Base-by-base conservation (phyloP, 2,797 vertebrate species). In the Scyliorhinus canicula region DNA sequence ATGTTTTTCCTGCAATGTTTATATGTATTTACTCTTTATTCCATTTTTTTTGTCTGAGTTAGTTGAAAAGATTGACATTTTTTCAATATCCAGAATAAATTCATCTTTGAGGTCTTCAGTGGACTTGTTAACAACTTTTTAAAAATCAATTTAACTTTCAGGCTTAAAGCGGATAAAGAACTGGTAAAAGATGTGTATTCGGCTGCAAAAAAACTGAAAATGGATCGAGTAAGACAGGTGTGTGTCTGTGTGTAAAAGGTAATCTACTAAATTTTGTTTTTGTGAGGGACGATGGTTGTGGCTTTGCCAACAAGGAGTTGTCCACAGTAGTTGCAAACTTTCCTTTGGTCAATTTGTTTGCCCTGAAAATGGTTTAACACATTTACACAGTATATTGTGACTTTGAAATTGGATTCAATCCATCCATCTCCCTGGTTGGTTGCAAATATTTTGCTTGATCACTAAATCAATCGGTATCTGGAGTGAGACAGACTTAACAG, bases 141-240 rank as follows among this genome's bases (percentile, higher is more conserved):
- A 44, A 44, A 79, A 40, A 9, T 95, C 95, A 95, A 95, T 95
- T 63, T 95, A 16, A 82, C 44, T 96, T 94, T 88, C 94, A 99
- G 99, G 95, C 97, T 99, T 95, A 99, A 99, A 97, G 99, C 99
- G 95, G 99, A 99, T 97, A 99, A 98, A 95, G 99, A 99, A 90
- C 96, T 99, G 96, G 99, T 99, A 95, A 99, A 99, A 97, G 99
- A 99, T 96, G 99, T 99, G 35, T 99, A 99, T 96, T 99, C 99
- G 95, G 99, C 99, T 96, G 99, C 99, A 95, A 99, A 98, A 97
- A 98, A 98, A 96, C 97, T 99, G 96, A 99, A 99, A 97, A 99
- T 99, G 98, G 99, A 99, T 95, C 97, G 98, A 96, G 99, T 99
- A 95, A 99, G 99, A 96, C 98, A 99, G 98, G 99, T 99, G 96